These are phyloP conservation scores for Parotocinclus haroldoi DNA, from an alignment of 2,797 vertebrate genomes.

Conservation along the genomic window DNA sequence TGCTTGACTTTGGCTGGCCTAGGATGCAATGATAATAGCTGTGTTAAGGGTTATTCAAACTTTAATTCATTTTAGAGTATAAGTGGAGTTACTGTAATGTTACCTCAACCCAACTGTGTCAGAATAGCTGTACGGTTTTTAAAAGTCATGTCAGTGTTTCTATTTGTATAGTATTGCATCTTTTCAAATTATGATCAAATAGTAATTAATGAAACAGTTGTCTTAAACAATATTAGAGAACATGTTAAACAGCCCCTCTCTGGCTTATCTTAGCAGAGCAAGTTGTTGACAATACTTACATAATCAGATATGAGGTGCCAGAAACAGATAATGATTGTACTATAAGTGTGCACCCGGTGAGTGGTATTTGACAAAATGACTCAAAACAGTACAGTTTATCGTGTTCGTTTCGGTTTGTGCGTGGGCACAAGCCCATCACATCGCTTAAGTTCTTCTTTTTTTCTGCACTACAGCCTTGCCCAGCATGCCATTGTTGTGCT, in stretches of 20 bases:
- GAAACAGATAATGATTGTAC: too few relatives aligned
- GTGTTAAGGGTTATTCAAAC: constrained; percentile 65
- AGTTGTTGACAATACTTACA: too few relatives aligned
- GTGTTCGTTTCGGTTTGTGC: not conserved
- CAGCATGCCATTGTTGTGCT: constrained; percentile 31
- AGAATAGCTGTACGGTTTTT: constrained; percentile 3
- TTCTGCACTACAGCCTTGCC: constrained; percentile 19
- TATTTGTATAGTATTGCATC: too few relatives aligned
- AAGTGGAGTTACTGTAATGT: constrained; percentile 52
- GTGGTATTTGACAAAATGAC: constrained; percentile 13
- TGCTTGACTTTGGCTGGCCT: constrained; percentile 50
- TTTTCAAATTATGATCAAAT: too few relatives aligned
- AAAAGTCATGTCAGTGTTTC: too few relatives aligned
- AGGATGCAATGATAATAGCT: constrained; percentile 65
- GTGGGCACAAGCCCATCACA: constrained; percentile 10
- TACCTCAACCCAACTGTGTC: constrained; percentile 42
- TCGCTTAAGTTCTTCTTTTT: constrained; percentile 15
- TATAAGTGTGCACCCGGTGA: too few relatives aligned
- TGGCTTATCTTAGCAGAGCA: too few relatives aligned
- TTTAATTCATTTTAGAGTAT: constrained; percentile 43
- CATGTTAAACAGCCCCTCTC: too few relatives aligned
- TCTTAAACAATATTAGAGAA: too few relatives aligned
- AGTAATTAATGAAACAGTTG: too few relatives aligned
- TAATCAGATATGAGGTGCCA: too few relatives aligned
- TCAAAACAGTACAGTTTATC: not conserved